Evolutionary conservation across 2,888 invertebrate species (phyloP).

Genomic region (Chrysolina haemoptera): DNA sequence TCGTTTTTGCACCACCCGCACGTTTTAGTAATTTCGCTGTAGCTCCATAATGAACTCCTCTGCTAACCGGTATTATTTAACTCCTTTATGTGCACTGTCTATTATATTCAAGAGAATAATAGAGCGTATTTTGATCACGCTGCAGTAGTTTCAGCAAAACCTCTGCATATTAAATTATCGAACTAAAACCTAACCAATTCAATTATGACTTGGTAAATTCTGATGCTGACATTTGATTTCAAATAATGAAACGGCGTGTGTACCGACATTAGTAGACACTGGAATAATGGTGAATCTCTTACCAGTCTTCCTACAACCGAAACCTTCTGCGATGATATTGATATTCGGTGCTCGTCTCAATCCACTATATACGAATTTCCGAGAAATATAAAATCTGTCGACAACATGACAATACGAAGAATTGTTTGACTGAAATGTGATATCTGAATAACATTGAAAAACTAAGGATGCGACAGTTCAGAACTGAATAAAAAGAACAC

Average conservation of each 20-base stretch:
- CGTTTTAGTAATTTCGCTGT: conserved; percentile 3
- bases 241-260: not conserved
- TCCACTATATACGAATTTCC: no score
- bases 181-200: conserved; percentile 8
- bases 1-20: conserved; percentile 17
- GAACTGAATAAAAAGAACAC: no score
- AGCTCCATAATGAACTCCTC: conserved; percentile 18
- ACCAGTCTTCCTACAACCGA: no score
- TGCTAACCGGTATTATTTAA: conserved; percentile 11
- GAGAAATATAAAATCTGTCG: no score
- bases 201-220: not conserved
- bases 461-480: no score
- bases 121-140: conserved; percentile 4
- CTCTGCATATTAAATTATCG: conserved; percentile 7
- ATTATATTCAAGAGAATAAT: conserved; percentile 15
- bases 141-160: conserved; percentile 8
- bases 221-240: not conserved
- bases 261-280: not conserved
- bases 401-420: no score
- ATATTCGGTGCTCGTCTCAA: no score
- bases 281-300: no score
- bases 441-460: no score
- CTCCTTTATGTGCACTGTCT: conserved; percentile 16
- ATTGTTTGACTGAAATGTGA: no score
- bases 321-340: no score